Conservation (phyloP, 2,797 vertebrate species). For the Gymnodraco acuticeps region DNA sequence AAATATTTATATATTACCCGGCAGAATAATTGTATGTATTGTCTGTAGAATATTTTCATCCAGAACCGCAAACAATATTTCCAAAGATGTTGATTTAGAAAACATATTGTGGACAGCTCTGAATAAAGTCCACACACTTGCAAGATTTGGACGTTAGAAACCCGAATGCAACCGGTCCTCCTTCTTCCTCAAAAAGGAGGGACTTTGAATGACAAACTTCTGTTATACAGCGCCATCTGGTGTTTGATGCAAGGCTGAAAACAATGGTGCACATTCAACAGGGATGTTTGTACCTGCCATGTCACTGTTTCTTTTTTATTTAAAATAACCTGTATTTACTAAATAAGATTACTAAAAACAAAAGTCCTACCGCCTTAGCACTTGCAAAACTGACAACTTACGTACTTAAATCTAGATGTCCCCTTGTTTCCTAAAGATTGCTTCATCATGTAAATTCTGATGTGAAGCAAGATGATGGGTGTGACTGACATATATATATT, state of each 20-base stretch:
- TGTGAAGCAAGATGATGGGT: not conserved
- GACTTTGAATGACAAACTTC: not conserved
- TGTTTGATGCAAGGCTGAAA: not conserved
- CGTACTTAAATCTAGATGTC: too few species aligned
- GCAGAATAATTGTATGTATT: too few species aligned
- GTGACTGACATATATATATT: not conserved
- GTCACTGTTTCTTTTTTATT: not conserved
- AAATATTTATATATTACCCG: too few species aligned
- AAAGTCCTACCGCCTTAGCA: not conserved
- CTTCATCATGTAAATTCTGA: constrained; percentile 5
- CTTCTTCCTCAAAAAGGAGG: not conserved
- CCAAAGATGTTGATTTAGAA: too few species aligned
- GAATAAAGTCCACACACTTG: too few species aligned
- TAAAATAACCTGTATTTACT: not conserved
- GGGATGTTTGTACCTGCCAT: not conserved
- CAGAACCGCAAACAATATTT: too few species aligned
- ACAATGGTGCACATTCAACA: not conserved
- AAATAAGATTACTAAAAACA: not conserved
- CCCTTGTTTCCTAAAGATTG: not conserved
- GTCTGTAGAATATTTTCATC: too few species aligned
- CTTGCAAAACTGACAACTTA: not conserved
- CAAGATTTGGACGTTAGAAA: too few species aligned
- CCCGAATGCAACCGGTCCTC: too few species aligned
- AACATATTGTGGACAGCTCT: too few species aligned
- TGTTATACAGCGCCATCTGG: constrained; percentile 17